Evolutionary conservation across 2,113 vertebrate genomes (phyloP).

Genomic region (Rhegmatorhina hoffmannsi): DNA sequence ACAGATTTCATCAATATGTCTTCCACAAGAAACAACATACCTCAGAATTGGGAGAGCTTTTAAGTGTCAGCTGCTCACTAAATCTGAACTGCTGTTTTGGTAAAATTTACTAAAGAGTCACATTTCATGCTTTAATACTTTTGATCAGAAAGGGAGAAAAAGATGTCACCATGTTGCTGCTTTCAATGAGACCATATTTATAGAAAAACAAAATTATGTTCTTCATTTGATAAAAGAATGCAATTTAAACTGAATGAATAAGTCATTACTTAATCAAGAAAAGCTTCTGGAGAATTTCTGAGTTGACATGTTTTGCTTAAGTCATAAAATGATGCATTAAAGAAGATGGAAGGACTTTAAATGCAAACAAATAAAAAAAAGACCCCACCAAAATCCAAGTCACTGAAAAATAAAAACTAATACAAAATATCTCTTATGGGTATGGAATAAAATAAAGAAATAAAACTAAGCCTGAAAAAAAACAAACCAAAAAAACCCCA

Average conservation of each 20-base stretch:
- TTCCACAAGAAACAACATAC: background rate
- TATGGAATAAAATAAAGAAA: background rate
- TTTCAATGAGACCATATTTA: background rate
- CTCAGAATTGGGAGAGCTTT: background rate
- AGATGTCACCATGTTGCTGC: fast-evolving
- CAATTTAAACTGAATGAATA: background rate
- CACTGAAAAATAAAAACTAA: background rate
- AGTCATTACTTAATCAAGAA: background rate
- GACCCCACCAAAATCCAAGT: background rate
- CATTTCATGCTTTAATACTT: background rate
- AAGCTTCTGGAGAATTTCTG: background rate
- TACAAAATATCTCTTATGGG: background rate
- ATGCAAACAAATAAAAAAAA: background rate
- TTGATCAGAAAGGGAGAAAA: background rate
- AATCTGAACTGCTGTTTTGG: background rate
- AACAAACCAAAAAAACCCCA: background rate
- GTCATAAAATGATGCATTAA: background rate
- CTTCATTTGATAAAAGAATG: background rate
- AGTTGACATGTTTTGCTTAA: background rate
- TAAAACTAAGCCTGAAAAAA: background rate
- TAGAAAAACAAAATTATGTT: background rate
- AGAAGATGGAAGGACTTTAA: background rate
- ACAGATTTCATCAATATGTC: background rate
- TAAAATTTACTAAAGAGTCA: background rate
- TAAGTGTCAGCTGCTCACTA: background rate